Evolutionary conservation across 2,113 vertebrate genomes (phyloP), one percentile per base, ranked within the genome.

Genomic region (Gambusia holbrooki): DNA sequence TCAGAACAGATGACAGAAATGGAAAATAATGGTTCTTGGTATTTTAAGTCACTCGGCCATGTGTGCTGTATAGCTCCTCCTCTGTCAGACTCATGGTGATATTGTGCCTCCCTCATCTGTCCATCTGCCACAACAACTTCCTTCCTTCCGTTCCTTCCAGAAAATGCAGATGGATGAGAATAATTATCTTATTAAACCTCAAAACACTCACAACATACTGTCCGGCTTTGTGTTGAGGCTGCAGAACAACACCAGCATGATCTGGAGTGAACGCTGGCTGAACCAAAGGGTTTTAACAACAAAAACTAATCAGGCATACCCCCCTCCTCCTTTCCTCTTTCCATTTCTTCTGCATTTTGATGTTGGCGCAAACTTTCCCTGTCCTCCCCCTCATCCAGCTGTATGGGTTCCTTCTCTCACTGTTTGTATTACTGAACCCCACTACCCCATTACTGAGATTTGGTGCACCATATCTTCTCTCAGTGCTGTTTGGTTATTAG

Each of bases 341-440:
- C 37, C 25, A 13, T 51, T 14, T 7, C 17, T 17, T 3, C 11
- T 32, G 37, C 69, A 42, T 69, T 68, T 51, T 69, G 69, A 14
- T 58, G 32, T 35, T 79, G 62, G 62, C 73, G 83, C 76, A 79
- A 86, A 87, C 76, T 83, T 82, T 82, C 80, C 79, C 68, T 74
- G 65, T 75, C 85, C 64, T 77, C 77, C 71, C 73, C 77, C 75
- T 77, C 83, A 76, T 61, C 60, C 42, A 5, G 68, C 71, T 70
- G 73, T 75, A 63, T 83, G 79, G 75, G 86, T 83, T 87, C 84
- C 67, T 69, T 86, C 83, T 83, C 75, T 69, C 15, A 27, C 81
- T 88, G 86, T 90, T 71, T 87, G 80, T 76, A 80, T 79, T 83
- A 87, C 40, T 66, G 71, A 86, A 71, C 71, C 83, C 87, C 87